phyloP scores from a whole-genome alignment of 1,140 invertebrate species.

The Rhagoletis zephyria region DNA sequence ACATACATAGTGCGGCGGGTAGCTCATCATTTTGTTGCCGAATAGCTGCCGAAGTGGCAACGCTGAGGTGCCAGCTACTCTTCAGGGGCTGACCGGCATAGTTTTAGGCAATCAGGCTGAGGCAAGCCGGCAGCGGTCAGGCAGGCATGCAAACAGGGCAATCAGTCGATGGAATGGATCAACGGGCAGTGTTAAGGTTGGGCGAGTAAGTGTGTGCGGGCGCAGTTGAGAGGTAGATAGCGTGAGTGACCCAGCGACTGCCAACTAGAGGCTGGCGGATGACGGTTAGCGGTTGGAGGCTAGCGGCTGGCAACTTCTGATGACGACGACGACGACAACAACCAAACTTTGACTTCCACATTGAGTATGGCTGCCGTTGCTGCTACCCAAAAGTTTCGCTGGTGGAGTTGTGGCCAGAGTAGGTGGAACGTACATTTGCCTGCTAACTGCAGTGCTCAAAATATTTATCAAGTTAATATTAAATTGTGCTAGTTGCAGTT shows the following conservation, averaged over 20 bases:
- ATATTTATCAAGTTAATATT: conserved; percentile 73
- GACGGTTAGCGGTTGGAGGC: too few species aligned
- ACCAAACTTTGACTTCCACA: conserved; percentile 32
- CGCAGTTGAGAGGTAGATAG: neutral
- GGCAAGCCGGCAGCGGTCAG: conserved; percentile 36
- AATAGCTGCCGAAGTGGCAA: conserved; percentile 18
- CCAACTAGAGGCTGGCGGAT: too few species aligned
- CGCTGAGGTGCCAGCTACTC: conserved; percentile 35
- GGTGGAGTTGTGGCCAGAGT: conserved; percentile 63
- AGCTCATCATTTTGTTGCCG: conserved; percentile 1
- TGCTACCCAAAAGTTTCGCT: conserved; percentile 60
- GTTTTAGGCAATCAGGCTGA: conserved; percentile 19
- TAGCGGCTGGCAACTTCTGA: neutral
- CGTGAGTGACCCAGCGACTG: conserved; percentile 11
- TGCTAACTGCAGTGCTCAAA: conserved; percentile 72
- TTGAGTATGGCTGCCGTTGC: conserved; percentile 42
- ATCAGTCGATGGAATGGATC: conserved; percentile 8
- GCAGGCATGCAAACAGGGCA: conserved; percentile 34
- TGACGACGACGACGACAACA: neutral
- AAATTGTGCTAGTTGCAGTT: conserved; percentile 65
- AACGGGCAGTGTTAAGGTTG: neutral
- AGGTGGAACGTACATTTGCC: conserved; percentile 72
- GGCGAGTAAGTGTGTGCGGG: neutral
- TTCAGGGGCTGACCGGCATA: conserved; percentile 36
- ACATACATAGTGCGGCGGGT: neutral